Percentiles rank a stretch among this genome's conserved stretches.
Evolutionary conservation across 2,888 invertebrate species (phyloP).

Genomic region (Drosophila anomalata): DNA sequence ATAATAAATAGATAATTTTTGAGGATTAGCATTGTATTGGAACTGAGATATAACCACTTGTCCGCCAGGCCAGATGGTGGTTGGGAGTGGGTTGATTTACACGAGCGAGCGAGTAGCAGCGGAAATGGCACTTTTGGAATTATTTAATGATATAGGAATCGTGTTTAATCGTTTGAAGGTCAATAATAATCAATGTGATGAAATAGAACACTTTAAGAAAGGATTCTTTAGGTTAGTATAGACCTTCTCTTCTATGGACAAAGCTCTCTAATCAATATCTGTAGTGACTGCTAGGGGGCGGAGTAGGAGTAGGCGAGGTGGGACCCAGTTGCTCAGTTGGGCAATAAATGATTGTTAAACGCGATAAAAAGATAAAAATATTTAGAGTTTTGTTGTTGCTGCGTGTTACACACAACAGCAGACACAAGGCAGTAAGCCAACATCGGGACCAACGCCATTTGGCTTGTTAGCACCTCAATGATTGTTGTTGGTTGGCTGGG

Average conservation of each 20-base stretch:
- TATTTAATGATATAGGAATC: background rate
- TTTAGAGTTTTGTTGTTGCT: constrained; percentile 65
- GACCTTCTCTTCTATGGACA: constrained; percentile 5
- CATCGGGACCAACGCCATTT: constrained; percentile 53
- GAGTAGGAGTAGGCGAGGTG: constrained; percentile 13
- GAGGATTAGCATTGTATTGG: constrained; percentile 62
- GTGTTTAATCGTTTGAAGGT: too few species aligned
- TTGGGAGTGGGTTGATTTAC: constrained; percentile 32
- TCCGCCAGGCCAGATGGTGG: constrained; percentile 3
- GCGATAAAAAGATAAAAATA: constrained; percentile 81
- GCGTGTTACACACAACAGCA: constrained; percentile 35
- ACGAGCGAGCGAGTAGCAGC: constrained; percentile 8
- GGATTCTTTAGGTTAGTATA: too few species aligned
- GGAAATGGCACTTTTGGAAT: constrained; percentile 6
- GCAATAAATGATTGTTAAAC: constrained; percentile 80
- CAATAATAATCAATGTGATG: too few species aligned
- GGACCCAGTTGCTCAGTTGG: constrained; percentile 54
- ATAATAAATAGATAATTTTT: constrained; percentile 73
- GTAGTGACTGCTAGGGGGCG: constrained; percentile 40
- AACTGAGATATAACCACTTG: constrained; percentile 40
- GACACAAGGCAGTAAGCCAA: constrained; percentile 41
- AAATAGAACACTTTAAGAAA: too few species aligned
- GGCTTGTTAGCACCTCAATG: constrained; percentile 66
- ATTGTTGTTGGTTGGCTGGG: constrained; percentile 39
- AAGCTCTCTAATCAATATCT: constrained; percentile 69